phyloP scores from a whole-genome alignment of 2,797 vertebrate species.

The Psittacula derbiana region DNA sequence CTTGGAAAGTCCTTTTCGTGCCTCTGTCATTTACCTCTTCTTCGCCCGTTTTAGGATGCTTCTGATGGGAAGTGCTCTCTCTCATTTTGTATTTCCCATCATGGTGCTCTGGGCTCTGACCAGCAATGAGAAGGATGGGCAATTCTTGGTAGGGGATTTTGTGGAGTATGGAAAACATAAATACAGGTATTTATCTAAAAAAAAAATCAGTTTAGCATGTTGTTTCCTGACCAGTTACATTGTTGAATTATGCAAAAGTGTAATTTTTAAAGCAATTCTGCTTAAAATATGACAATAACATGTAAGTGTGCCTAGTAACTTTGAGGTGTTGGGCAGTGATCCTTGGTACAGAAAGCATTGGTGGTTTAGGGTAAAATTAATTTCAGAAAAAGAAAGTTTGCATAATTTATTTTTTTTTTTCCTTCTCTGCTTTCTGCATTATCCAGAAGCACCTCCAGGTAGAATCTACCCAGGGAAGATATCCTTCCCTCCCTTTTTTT shows the following conservation, averaged over 20 bases:
- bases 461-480: not conserved
- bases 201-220: not conserved
- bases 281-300: not conserved
- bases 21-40: not conserved
- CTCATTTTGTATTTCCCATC: not conserved
- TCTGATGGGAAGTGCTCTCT: not conserved
- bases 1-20: not conserved
- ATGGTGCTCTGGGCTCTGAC: not conserved
- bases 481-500: accelerated
- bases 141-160: not conserved
- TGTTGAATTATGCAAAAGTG: not conserved
- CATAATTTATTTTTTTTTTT: not conserved
- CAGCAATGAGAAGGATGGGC: not conserved
- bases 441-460: not conserved
- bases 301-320: not conserved
- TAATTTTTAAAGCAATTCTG: not conserved
- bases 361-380: not conserved
- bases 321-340: not conserved
- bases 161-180: not conserved
- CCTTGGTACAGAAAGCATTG: not conserved
- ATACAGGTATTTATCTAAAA: not conserved
- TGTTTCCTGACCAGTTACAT: not conserved
- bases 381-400: not conserved
- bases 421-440: not conserved
- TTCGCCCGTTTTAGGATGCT: not conserved